phyloP scores from a whole-genome alignment of 53 echinoderm and acorn worm species.

The Hippasteria phrygiana region DNA sequence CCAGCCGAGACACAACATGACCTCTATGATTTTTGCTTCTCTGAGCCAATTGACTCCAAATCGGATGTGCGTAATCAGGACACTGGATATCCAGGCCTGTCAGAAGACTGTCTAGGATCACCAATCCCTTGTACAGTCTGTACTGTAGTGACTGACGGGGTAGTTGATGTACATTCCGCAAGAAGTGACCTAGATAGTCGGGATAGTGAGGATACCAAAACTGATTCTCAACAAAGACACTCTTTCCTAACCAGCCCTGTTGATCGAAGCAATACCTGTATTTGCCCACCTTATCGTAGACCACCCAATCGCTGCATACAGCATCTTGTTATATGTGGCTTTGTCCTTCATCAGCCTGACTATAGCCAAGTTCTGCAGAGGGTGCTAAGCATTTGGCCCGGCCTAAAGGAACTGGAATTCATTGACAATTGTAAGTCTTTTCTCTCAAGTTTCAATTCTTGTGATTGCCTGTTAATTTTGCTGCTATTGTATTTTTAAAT shows the following conservation, averaged over 20 bases:
- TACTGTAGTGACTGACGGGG: too few species aligned
- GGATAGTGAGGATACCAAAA: too few species aligned
- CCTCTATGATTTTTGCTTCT: slow-evolving; percentile 38
- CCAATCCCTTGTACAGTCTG: too few species aligned
- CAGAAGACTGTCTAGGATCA: too few species aligned
- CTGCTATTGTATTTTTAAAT: too few species aligned
- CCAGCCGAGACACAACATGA: neutral
- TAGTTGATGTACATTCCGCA: too few species aligned
- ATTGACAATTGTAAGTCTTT: slow-evolving; percentile 33
- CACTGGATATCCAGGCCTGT: neutral
- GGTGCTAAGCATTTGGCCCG: slow-evolving; percentile 16
- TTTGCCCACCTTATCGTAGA: neutral
- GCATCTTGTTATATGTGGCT: slow-evolving; percentile 52
- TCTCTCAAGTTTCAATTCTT: too few species aligned
- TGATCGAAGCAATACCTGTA: neutral
- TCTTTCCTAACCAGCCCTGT: neutral
- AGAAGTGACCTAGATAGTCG: too few species aligned
- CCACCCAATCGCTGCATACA: slow-evolving; percentile 22
- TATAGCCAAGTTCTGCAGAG: slow-evolving; percentile 16
- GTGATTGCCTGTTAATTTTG: too few species aligned
- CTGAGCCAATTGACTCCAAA: slow-evolving; percentile 1
- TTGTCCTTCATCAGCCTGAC: slow-evolving; percentile 7
- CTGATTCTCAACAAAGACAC: too few species aligned
- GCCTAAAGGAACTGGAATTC: slow-evolving; percentile 41
- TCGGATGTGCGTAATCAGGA: neutral